phyloP scores from a whole-genome alignment of 2,888 invertebrate genomes.

The Cyclophora punctaria region DNA sequence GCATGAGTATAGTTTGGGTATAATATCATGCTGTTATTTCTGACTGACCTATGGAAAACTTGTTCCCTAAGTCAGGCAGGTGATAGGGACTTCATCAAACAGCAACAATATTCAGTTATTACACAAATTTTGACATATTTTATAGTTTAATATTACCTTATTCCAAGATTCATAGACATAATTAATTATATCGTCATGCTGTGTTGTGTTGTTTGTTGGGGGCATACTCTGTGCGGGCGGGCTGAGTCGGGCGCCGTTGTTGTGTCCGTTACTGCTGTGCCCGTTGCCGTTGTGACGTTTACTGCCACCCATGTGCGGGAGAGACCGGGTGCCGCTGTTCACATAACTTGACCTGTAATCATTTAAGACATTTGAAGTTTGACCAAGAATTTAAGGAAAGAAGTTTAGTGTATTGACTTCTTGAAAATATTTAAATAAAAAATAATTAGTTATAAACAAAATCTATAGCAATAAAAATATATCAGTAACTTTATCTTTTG shows the following conservation, averaged over 20 bases:
- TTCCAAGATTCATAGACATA: slow-evolving; percentile 87
- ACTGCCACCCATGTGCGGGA: slow-evolving; percentile 57
- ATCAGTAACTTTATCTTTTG: no score
- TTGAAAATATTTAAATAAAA: no score
- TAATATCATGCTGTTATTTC: no score
- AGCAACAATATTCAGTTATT: background rate
- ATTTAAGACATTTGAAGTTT: background rate
- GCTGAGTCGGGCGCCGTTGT: slow-evolving; percentile 47
- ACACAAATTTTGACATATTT: background rate
- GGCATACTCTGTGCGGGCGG: slow-evolving; percentile 49
- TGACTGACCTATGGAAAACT: no score
- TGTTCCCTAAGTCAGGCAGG: background rate
- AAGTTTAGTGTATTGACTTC: no score
- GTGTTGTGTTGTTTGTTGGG: slow-evolving; percentile 39
- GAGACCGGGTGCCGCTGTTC: slow-evolving; percentile 59
- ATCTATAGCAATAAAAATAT: no score
- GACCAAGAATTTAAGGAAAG: no score
- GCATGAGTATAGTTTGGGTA: no score
- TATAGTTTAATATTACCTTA: slow-evolving; percentile 62
- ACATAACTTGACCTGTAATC: slow-evolving; percentile 56
- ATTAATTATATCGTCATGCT: slow-evolving; percentile 86
- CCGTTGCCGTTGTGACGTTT: slow-evolving; percentile 22
- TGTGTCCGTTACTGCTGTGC: slow-evolving; percentile 28
- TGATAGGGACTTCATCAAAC: background rate
- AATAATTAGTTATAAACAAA: no score